Base-by-base conservation (phyloP, 2,888 invertebrate species). In the Metopia argyrocephala region DNA sequence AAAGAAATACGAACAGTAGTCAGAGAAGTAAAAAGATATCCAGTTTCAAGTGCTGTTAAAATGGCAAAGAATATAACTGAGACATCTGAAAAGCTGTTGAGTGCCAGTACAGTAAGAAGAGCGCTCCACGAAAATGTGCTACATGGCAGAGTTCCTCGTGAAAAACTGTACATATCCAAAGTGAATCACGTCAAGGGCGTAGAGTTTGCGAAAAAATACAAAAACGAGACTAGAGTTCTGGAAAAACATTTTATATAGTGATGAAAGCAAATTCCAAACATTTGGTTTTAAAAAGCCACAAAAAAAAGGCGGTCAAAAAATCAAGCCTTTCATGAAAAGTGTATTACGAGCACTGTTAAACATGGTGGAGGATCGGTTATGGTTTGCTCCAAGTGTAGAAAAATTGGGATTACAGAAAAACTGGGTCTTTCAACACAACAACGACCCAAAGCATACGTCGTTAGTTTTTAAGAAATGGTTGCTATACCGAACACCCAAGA, bases 391-490 rank as follows among this genome's bases (percentile, higher is more conserved):
- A 56, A n/a, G 27, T 27, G 56, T 56, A 28, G 31, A 31, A 46
- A 50, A 59, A 50, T 59, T 61, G 5, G 18, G 31, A 2, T 3
- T 70, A 4, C 12, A 0, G 15, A 23, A 15, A 0, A 56, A 6
- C 12, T 46, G 31, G 31, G 27, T 62, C 28, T 69, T 71, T 20
- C 25, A 62, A 27, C 71, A 62, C 25, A 54, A 62, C 27, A 62
- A 71, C 45, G 62, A 56, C 38, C 65, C 50, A 7, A 74, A 56
- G 28, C 28, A 65, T 54, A 57, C 48, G 6, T 73, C 62, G 7
- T 21, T 20, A 21, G 7, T 73, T 3, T 54, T 59, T n/a, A 73
- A 48, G 45, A 64, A 73, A 50, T 73, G 73, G 56, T 31, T 73
- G 56, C 45, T 61, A 31, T 61, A 73, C 20, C 27, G 21, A 21